Evolutionary conservation across 2,113 vertebrate species (phyloP).

Genomic region (Cebidichthys violaceus): DNA sequence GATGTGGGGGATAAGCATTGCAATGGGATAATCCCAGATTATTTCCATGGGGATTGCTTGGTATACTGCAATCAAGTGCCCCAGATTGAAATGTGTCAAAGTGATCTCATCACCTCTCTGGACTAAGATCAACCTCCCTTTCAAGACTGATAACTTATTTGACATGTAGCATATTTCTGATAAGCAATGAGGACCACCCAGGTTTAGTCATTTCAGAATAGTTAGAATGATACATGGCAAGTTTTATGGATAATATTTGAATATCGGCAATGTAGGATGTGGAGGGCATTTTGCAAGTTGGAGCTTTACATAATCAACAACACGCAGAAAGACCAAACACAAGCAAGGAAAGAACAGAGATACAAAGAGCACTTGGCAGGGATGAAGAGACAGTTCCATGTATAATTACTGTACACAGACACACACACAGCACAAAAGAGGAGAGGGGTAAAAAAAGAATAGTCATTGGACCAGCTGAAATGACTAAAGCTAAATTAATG

Average conservation of each 20-base stretch:
- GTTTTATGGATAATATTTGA: not conserved
- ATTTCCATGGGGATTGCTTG: constrained; percentile 76
- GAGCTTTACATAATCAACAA: not conserved
- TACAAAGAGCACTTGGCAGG: not conserved
- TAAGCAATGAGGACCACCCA: not conserved
- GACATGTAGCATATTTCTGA: constrained; percentile 10
- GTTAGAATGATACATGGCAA: not conserved
- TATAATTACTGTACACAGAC: constrained; percentile 13
- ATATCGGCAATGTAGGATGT: not conserved
- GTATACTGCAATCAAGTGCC: constrained; percentile 72
- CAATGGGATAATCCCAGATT: constrained; percentile 79
- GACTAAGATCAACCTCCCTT: constrained; percentile 28
- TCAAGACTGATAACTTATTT: constrained; percentile 4
- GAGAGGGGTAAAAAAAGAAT: constrained; percentile 1
- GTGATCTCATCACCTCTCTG: constrained; percentile 45
- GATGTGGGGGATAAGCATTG: constrained; percentile 68
- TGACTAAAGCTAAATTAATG: constrained; percentile 68
- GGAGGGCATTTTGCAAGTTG: not conserved
- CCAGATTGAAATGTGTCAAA: constrained; percentile 72
- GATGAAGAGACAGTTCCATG: not conserved
- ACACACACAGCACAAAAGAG: constrained; percentile 1
- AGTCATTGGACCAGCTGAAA: constrained; percentile 44
- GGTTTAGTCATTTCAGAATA: no score
- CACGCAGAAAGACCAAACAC: not conserved
- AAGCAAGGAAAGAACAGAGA: not conserved